These are phyloP conservation scores for Maniola jurtina DNA, from an alignment of 1,140 invertebrate species.

Conservation along the genomic window DNA sequence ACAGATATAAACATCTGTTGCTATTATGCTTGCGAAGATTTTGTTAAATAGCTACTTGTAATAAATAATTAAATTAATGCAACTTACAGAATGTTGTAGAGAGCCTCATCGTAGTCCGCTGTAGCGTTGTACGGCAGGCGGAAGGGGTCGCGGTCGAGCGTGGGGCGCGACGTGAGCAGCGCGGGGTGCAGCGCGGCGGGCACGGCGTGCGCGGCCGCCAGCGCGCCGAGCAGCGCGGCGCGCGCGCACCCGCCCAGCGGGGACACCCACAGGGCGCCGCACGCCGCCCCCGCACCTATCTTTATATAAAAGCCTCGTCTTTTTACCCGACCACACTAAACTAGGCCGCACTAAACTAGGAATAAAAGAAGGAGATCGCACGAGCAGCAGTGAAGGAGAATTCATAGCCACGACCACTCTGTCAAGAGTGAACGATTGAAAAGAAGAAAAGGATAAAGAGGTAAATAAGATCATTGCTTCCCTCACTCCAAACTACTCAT, in stretches of 20 bases:
- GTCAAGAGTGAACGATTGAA: too few species aligned
- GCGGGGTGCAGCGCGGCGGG: constrained; percentile 50
- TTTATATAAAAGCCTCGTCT: constrained; percentile 18
- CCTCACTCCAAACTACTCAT: too few species aligned
- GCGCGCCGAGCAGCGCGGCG: constrained; percentile 39
- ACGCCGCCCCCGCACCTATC: constrained; percentile 59
- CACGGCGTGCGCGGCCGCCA: constrained; percentile 50
- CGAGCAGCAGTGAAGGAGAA: too few species aligned
- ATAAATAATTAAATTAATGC: neutral
- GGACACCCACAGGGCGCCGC: constrained; percentile 59
- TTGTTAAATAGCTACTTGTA: neutral
- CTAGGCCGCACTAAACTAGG: too few species aligned
- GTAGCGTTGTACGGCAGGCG: constrained; percentile 47
- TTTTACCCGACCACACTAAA: too few species aligned
- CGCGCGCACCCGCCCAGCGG: constrained; percentile 48
- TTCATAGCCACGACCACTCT: too few species aligned
- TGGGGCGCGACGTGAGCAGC: constrained; percentile 47
- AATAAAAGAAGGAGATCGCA: too few species aligned
- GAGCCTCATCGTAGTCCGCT: constrained; percentile 39
- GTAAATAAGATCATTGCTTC: too few species aligned
- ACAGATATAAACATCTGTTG: too few species aligned
- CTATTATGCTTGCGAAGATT: too few species aligned
- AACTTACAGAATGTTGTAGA: constrained; percentile 50
- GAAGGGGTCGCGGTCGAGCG: constrained; percentile 53
- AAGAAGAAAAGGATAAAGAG: too few species aligned